Evolutionary conservation across 2,888 invertebrate species (phyloP), one percentile per base, ranked within the genome.

Genomic region (Oligia strigilis): DNA sequence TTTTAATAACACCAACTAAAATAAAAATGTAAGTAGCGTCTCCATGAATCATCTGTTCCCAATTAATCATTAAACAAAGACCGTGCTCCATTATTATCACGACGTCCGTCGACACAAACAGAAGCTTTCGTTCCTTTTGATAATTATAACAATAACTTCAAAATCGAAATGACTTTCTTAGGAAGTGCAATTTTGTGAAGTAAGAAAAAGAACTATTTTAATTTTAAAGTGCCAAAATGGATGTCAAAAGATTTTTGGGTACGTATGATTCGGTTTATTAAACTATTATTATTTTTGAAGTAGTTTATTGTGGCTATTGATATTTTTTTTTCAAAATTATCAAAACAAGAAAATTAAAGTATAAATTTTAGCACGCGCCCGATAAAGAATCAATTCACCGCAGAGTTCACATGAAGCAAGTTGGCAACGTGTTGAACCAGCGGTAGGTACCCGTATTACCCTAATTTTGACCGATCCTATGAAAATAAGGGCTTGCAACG

Each of bases 1-100:
- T 55, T 75, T 52, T 19, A 29, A 52, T 75, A 52, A 29, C 43
- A 29, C 2, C 3, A 60, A 60, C 11, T 60, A 75, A 69, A 60
- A 19, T 29, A 17, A 19, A 9, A 43, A 62, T 14, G 23, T n/a
- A 14, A 55, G 19, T 36, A 23, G 64, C 46, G 71, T 69, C 88
- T 88, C 89, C 46, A 82, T 77, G 58, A 29, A 52, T 76, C 19
- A 49, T 40, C 49, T 71, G 60, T 82, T 80, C 82, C 58, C 52
- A 70, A 80, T 71, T 77, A 83, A 75, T 81, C 79, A 80, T 80
- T 52, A 77, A 77, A 90, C 87, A 90, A 90, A 81, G 81, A 82
- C 46, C 67, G 78, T 67, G 55, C 55, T 77, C 64, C 75, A 82
- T 77, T 67, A 78, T 77, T 85, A 74, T 75, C 85, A 78, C 55